phyloP scores from a whole-genome alignment of 2,888 invertebrate genomes.

The Pandemis cinnamomeana region DNA sequence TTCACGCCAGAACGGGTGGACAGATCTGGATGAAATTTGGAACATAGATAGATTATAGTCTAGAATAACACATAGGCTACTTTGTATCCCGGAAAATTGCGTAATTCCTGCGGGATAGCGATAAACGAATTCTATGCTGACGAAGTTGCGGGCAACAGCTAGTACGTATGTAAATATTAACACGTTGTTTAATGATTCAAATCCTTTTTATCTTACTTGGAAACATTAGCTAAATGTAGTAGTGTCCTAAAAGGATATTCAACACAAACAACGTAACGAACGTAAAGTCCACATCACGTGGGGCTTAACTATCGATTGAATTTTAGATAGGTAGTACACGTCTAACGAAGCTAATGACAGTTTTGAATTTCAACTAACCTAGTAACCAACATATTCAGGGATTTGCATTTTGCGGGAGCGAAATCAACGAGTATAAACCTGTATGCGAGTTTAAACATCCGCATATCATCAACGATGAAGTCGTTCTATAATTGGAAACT shows the following conservation, averaged over 20 bases:
- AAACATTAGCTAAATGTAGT: not conserved
- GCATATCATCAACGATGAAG: not conserved
- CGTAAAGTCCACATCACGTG: conserved; percentile 29
- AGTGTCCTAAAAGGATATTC: conserved; percentile 14
- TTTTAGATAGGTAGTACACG: conserved; percentile 41
- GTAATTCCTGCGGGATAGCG: too few species aligned
- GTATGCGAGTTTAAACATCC: not conserved
- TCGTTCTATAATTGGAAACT: conserved; percentile 1
- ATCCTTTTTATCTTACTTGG: not conserved
- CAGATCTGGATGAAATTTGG: too few species aligned
- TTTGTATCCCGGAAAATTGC: too few species aligned
- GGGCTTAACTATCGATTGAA: conserved; percentile 54
- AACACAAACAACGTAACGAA: conserved; percentile 34
- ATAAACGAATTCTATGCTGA: too few species aligned
- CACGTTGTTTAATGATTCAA: not conserved
- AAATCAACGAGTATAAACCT: not conserved
- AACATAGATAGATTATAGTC: too few species aligned
- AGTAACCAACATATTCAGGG: conserved; percentile 2
- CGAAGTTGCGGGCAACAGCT: too few species aligned
- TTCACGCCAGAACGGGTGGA: too few species aligned
- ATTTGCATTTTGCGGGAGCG: conserved; percentile 2
- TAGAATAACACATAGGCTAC: too few species aligned
- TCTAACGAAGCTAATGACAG: conserved; percentile 52
- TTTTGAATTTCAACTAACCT: conserved; percentile 36
- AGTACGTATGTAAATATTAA: too few species aligned